Base-by-base conservation (phyloP, 2,888 invertebrate genomes). In the Scaptomyza flava region DNA sequence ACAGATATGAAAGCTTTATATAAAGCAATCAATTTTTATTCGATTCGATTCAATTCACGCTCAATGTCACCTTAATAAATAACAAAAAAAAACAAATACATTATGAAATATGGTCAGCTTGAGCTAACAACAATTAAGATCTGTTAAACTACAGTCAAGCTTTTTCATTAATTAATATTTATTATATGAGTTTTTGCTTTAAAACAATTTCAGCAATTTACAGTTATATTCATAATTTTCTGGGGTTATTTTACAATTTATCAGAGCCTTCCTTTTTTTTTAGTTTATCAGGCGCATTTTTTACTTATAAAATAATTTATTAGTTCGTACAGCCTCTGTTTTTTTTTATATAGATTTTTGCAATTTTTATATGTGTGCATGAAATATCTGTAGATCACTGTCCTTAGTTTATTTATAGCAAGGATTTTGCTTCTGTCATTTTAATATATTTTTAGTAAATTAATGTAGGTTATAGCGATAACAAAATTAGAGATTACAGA, bases 61-160 rank as follows among this genome's bases (percentile, higher is more conserved):
- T 73, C 78, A 78, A 78, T 78, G 78, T 78, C 78, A 78, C 80
- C 80, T 70, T 77, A 69, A 74, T 74, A 48, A 73, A 62, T 41
- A 38, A 30, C 7, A 38, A 17, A 1, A 17, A 1, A 47, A 59
- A n/a, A 42, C 27, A 20, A 60, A 47, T 9, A 12, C 23, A 42
- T 23, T 51, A 23, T 23, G 41, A 42, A 45, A 41, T 42, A 34
- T 47, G 20, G 51, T 43, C 42, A 20, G 36, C 41, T 56, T 17
- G 5, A 54, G 31, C 33, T n/a, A 12, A 9, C 30, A 46, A 27
- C 27, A 38, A 51, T 36, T 14, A 27, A 36, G 27, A 27, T 38
- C n/a, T 23, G 50, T 50, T 50, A 34, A 51, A 14, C 27, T 14
- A 14, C 11, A 27, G 36, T 11, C 4, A 27, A 36, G 23, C 1